Base-by-base conservation (phyloP, 2,113 vertebrate species). In the Carassius carassius region DNA sequence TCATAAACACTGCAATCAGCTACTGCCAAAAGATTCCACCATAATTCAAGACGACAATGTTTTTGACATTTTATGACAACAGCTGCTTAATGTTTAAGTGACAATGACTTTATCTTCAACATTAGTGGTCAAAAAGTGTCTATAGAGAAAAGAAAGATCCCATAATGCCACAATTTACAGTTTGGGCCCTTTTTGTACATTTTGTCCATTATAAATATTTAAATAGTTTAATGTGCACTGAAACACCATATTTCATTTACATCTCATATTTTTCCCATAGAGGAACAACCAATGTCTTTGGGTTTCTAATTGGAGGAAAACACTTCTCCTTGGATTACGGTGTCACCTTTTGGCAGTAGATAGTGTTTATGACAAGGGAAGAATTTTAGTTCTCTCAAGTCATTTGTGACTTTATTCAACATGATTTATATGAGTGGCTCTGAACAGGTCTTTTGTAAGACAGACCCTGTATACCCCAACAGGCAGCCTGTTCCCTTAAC, bases 281-380 rank as follows among this genome's bases (percentile, higher is more conserved):
- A 54, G 51, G 17, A 54, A 51, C 49, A 51, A 51, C 49, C 49
- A 16, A 54, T 17, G 51, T 54, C 51, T 4, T 54, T 54, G 51
- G 14, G 51, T 54, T 54, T 54, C 51, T 54, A 54, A 54, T 5
- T 17, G 14, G 14, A 17, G 14, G 51, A 54, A 54, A 54, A 54
- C 51, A 54, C 9, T 29, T 69, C 3, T 69, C 7, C 19, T 41
- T 44, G 19, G 35, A 72, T 72, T 49, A 25, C 3, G 1, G 41
- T 16, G 44, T 75, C 72, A 75, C 72, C 6, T 47, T 23, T 75
- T 49, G 72, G 72, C 72, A 74, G 72, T 23, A 49, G n/a, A 49
- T 23, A 49, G n/a, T n/a, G 72, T n/a, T 74, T 25, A 49, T 74
- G 72, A 49, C 72, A 25, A 44, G 37, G 41, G 5, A 74, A 16